Evolutionary conservation across 2,888 invertebrate genomes (phyloP), one percentile per base, ranked within the genome.

Genomic region (Pilophorus perplexus): DNA sequence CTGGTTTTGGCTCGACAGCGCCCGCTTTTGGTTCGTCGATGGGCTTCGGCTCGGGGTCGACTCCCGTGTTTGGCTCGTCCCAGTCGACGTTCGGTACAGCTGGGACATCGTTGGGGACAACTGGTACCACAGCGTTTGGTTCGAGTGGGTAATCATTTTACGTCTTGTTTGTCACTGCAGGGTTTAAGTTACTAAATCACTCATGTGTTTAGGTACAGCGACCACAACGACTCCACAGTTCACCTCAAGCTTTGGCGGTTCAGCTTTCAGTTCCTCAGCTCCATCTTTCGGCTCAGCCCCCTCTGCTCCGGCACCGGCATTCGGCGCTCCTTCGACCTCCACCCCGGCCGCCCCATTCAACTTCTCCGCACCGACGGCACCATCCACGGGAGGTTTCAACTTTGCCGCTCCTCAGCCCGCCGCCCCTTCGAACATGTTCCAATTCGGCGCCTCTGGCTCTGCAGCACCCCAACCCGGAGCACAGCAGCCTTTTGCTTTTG

Each of bases 401-500:
- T 59, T 42, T 16, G 18, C 23, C 18, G 50, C 50, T 6, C 46
- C 46, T n/a, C 18, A 5, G 22, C 3, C 55, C 6, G 40, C 37
- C 8, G 46, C 64, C n/a, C 40, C 64, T 3, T 60, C 59, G 12
- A n/a, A n/a, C n/a, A 50, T 66, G 37, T 68, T 68, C 25, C 66
- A 59, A 22, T 68, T 68, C 33, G 60, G 60, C 59, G 54, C 66
- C 22, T 14, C 68, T 1, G 22, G 22, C 6, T 10, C 38, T 38
- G 20, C 55, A 3, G 8, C 6, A 16, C 18, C 55, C 10, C 27
- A 25, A 10, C 37, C 55, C 5, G 16, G 28, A 2, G 46, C 28
- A 8, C 59, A 28, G 42, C 55, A 42, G 44, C 64, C 64, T 1
- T 64, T 64, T 25, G 33, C 50, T n/a, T 64, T 64, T 25, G 20